A percentile compares a stretch with the other conserved stretches of the same genome.
Evolutionary conservation across 2,888 invertebrate genomes (phyloP).

Genomic region (Hipparchia semele): DNA sequence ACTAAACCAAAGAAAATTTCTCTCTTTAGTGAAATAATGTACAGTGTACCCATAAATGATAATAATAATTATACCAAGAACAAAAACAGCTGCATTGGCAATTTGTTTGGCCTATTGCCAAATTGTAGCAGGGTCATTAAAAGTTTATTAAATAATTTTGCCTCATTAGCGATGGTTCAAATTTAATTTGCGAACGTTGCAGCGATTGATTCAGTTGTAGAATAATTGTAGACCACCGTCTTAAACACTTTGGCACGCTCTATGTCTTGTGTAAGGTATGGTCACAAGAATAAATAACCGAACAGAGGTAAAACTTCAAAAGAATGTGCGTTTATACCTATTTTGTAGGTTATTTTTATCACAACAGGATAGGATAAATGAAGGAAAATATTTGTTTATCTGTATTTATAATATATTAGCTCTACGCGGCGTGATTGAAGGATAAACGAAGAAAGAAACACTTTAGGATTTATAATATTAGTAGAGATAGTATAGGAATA

Average conservation of each 20-base stretch:
- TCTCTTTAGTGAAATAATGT: not conserved
- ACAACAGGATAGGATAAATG: too few relatives aligned
- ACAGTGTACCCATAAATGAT: not conserved
- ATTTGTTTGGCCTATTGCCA: conserved; percentile 16
- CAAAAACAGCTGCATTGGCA: conserved; percentile 10
- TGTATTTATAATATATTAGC: too few relatives aligned
- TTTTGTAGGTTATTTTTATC: too few relatives aligned
- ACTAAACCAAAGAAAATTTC: too few relatives aligned
- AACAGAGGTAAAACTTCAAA: too few relatives aligned
- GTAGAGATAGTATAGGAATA: too few relatives aligned
- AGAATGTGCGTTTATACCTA: too few relatives aligned
- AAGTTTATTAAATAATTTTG: conserved; percentile 18
- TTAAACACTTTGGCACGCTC: conserved; percentile 32
- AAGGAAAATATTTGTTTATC: too few relatives aligned
- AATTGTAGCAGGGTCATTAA: conserved; percentile 12
- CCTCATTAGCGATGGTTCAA: conserved; percentile 7
- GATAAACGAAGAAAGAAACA: too few relatives aligned
- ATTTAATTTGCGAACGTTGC: not conserved
- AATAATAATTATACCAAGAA: conserved; percentile 3
- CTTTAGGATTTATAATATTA: too few relatives aligned
- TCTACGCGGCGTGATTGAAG: too few relatives aligned
- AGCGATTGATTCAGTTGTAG: conserved; percentile 3
- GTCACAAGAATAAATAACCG: not conserved
- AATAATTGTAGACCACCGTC: not conserved
- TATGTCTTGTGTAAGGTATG: conserved; percentile 33